Base-by-base conservation (phyloP, 1,140 invertebrate species). In the Lysiphlebus fabarum region DNA sequence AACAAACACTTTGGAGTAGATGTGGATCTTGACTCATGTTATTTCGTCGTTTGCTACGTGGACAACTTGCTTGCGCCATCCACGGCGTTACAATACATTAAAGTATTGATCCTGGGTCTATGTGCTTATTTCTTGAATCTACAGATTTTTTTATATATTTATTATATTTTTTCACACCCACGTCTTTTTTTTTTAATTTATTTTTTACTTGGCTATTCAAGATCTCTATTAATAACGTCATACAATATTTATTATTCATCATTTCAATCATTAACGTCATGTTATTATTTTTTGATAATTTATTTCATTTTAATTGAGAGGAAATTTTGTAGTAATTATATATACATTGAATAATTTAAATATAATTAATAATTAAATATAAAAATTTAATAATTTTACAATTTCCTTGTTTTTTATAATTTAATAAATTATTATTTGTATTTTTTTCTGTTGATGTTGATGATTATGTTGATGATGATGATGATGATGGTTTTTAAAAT, bases 101-200 rank as follows among this genome's bases (percentile, higher is more conserved):
- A 65, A 70, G 71, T 75, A 75, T 75, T 75, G 73, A 75, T 75
- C 66, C 42, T 26, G 51, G 43, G 11, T 51, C 17, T 58, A 63
- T 58, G 40, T 14, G 41, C 40, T 41, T 14, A 40, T 62, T 61
- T 61, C 57, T 55, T 63, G 59, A 66, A 61, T 64, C 62, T 63
- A 59, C 43, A 51, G 53, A 55, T 50, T 17, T 34, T 49, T 0
- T 34, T 49, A 34, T n/a, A 2, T 14, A 45, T 45, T 45, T 45
- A 11, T 45, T 14, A 44, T n/a, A n/a, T 44, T 14, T 45, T 40
- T 11, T 11, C 38, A 40, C 17, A 26, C 17, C 17, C 17, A 26
- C 17, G 17, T 26, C 17, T 26, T 26, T 40, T 40, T 40, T 11
- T 8, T 49, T 49, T 49, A 34, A 33, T 34, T 49, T 37, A 34